Percentiles rank a stretch among this genome's conserved stretches.
Conservation (phyloP, 2,888 invertebrate species). For the Drosophila testacea region DNA sequence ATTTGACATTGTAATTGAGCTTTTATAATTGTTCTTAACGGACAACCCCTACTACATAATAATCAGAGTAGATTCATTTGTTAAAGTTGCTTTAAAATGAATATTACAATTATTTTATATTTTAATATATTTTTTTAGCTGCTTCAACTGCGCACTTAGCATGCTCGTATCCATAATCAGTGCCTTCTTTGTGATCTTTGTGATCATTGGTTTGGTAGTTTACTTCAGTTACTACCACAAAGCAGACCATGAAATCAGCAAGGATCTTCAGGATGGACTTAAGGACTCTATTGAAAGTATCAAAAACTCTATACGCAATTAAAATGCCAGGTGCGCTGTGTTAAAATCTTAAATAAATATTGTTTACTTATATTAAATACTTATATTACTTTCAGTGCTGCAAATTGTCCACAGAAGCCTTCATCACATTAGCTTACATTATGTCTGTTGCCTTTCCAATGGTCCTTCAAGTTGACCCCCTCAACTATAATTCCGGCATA, state of each 20-base stretch:
- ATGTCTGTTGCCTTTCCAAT: constrained; percentile 12
- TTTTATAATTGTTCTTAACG: too few relatives aligned
- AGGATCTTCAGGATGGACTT: constrained; percentile 52
- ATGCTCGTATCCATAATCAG: constrained; percentile 79
- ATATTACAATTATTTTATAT: too few relatives aligned
- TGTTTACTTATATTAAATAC: background rate
- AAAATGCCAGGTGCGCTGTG: constrained; percentile 7
- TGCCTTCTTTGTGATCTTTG: constrained; percentile 73
- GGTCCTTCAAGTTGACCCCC: constrained; percentile 7
- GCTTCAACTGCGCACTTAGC: constrained; percentile 80
- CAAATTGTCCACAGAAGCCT: constrained; percentile 7
- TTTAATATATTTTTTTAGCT: constrained; percentile 51
- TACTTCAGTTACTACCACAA: constrained; percentile 77
- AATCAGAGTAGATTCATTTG: too few relatives aligned
- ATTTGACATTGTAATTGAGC: too few relatives aligned
- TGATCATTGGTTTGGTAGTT: constrained; percentile 73
- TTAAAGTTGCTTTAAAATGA: too few relatives aligned
- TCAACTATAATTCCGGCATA: constrained; percentile 10
- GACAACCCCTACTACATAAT: too few relatives aligned
- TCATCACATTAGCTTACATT: constrained; percentile 5
- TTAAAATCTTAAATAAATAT: background rate
- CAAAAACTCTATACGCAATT: constrained; percentile 43
- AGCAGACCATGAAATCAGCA: constrained; percentile 68
- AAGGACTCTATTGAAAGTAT: constrained; percentile 50
- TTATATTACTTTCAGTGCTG: constrained; percentile 10